Evolutionary conservation across 2,888 invertebrate genomes (phyloP).

Genomic region (Periphyllus acericola): DNA sequence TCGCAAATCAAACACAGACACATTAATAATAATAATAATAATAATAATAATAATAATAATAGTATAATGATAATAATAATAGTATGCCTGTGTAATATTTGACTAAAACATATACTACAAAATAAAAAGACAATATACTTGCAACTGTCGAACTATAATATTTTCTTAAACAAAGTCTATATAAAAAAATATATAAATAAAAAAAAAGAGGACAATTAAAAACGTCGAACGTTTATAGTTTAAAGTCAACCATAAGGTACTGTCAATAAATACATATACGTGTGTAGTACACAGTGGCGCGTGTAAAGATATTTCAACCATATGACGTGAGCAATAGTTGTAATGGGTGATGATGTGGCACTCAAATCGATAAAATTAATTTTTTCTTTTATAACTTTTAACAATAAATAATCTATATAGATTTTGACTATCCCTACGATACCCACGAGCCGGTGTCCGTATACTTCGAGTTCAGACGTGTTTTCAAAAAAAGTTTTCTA

Average conservation of each 20-base stretch:
- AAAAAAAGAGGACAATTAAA: background rate
- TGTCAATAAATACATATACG: background rate
- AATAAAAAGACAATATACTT: conserved; percentile 20
- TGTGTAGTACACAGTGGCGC: background rate
- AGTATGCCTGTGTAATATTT: background rate
- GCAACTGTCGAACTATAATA: background rate
- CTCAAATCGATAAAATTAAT: too few relatives aligned
- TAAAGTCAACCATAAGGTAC: background rate
- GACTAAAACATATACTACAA: background rate
- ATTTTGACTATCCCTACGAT: too few relatives aligned
- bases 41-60: background rate
- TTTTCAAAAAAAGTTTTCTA: too few relatives aligned
- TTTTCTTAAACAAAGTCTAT: conserved; percentile 5
- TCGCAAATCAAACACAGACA: background rate
- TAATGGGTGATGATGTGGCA: too few relatives aligned
- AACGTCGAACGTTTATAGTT: background rate
- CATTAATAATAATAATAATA: background rate
- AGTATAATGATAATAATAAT: background rate
- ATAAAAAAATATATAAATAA: background rate
- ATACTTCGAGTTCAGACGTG: too few relatives aligned
- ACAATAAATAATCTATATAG: too few relatives aligned
- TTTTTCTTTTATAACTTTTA: too few relatives aligned
- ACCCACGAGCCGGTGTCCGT: too few relatives aligned
- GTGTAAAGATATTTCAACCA: background rate
- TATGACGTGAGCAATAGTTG: too few relatives aligned